Evolutionary conservation across 2,113 vertebrate species (phyloP).

Genomic region (Microtus oregoni): DNA sequence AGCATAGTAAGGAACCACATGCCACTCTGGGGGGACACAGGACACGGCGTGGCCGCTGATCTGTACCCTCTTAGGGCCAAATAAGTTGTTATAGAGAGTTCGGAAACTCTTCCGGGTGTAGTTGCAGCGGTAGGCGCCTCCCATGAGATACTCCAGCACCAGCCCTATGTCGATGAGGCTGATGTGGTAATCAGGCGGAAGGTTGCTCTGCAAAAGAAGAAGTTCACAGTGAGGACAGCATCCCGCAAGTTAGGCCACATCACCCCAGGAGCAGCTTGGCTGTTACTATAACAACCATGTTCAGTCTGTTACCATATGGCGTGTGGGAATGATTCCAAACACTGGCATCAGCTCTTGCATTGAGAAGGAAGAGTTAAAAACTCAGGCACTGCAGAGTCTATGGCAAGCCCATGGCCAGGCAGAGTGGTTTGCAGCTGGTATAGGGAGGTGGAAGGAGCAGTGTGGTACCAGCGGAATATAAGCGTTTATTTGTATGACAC

Average conservation of each 20-base stretch:
- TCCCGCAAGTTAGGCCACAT: accelerated
- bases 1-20: not conserved
- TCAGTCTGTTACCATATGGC: not conserved
- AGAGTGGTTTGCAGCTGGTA: not conserved
- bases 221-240: not conserved
- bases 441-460: too few relatives aligned
- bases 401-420: not conserved
- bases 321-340: not conserved
- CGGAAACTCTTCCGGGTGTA: conserved; percentile 98
- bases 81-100: conserved; percentile 97
- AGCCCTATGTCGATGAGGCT: conserved; percentile 98
- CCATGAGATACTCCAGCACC: conserved; percentile 98
- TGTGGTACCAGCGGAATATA: too few relatives aligned
- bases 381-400: too few relatives aligned
- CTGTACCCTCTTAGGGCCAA: conserved; percentile 97
- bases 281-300: not conserved
- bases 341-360: not conserved
- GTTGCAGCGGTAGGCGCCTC: conserved; percentile 97
- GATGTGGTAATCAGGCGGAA: conserved; percentile 98
- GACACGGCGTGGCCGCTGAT: not conserved
- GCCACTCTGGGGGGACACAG: not conserved
- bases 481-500: not conserved
- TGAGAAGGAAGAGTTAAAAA: not conserved
- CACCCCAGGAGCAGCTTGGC: not conserved
- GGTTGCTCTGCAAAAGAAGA: conserved; percentile 92